Base-by-base conservation (phyloP, 2,113 vertebrate genomes). In the Brachyhypopomus gauderio region DNA sequence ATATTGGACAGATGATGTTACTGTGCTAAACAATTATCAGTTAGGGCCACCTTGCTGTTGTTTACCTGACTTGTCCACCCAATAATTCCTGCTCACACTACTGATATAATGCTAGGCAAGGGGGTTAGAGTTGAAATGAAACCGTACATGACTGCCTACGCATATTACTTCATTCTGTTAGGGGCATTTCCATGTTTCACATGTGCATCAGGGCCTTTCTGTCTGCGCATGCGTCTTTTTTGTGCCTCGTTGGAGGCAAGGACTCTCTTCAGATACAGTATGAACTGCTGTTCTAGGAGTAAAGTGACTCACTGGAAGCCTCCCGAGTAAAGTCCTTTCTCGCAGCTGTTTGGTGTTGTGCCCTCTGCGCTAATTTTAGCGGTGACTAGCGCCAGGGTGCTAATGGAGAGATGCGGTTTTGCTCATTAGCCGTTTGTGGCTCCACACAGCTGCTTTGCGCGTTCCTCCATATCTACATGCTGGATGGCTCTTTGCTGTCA, bases 311-410 rank as follows among this genome's bases (percentile, higher is more conserved):
- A 34, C 38, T 70, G 36, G 36, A 58, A 75, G 72, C 9, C 55
- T 75, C n/a, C 55, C 81, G 45, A 8, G 52, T 88, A 83, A 84
- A 83, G 48, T 17, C 84, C 88, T 75, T 87, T 67, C 79, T 58
- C 80, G 79, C 88, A 85, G 70, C 84, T 87, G 83, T 87, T 41
- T 66, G 41, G 66, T 89, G 87, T 87, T 89, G 79, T 87, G 86
- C 83, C 79, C 84, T 90, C 88, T 23, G 38, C 16, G 36, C 88
- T 90, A 89, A 90, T 89, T 92, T 90, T 89, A 90, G 86, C 84
- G 87, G 27, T 88, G 84, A 87, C 86, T 87, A 86, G 87, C 67
- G 19, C 84, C 64, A 84, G 17, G 87, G 19, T 74, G 38, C 34
- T 73, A 80, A 80, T 80, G 70, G 59, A 80, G 71, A 27, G 27